Conservation (phyloP, 2,797 vertebrate genomes). For the Catamblyrhynchus diadema region DNA sequence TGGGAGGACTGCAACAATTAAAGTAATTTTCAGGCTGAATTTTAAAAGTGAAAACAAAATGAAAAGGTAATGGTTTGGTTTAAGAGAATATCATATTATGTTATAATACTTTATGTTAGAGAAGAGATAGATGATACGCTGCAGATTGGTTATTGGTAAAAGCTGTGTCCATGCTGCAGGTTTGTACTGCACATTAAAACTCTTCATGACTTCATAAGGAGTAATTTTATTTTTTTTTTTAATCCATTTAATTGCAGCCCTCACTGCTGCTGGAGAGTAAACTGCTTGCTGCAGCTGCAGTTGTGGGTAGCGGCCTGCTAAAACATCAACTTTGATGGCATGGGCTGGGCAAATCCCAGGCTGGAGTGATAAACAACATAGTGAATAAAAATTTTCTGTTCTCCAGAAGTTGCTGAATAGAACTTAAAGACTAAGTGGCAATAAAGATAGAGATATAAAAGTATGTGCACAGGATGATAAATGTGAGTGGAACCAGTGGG, state of each 20-base stretch:
- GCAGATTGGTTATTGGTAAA: background rate
- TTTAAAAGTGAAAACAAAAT: constrained; percentile 45
- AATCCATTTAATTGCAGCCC: background rate
- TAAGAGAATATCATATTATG: background rate
- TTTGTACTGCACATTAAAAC: background rate
- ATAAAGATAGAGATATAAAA: background rate
- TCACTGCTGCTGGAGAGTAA: background rate
- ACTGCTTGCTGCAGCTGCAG: background rate
- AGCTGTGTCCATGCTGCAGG: background rate
- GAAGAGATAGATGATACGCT: background rate
- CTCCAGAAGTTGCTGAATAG: background rate
- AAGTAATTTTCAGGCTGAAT: constrained; percentile 24
- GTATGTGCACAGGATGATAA: background rate
- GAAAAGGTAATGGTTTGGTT: background rate
- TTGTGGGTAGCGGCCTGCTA: background rate
- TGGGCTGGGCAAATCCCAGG: background rate
- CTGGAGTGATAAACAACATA: background rate
- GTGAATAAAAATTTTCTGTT: background rate
- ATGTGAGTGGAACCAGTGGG: background rate
- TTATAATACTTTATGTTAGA: background rate
- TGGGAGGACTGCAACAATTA: constrained; percentile 60
- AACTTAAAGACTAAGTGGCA: background rate
- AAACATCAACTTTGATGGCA: background rate
- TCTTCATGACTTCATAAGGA: background rate
- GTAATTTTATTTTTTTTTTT: background rate